These are phyloP conservation scores for Odocoileus hemionus DNA, from an alignment of 2,113 vertebrate species.

Conservation along the genomic window DNA sequence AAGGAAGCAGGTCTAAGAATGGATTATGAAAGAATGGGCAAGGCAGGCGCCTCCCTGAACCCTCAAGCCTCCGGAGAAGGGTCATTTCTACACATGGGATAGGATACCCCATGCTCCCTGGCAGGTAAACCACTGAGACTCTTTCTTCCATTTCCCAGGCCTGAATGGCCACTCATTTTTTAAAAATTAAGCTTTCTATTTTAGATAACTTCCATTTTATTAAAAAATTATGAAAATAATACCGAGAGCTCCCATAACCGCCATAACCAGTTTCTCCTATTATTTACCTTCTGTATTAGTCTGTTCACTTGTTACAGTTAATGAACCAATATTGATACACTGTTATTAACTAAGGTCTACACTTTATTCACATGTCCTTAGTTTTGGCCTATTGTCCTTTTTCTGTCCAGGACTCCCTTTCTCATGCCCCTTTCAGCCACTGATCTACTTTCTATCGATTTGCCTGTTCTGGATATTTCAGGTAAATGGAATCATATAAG, in stretches of 20 bases:
- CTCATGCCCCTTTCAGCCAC: neutral
- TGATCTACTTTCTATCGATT: neutral
- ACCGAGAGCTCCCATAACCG: neutral
- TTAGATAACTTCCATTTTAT: neutral
- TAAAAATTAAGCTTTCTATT: neutral
- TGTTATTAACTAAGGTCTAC: neutral
- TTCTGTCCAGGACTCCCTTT: neutral
- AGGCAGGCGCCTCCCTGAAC: neutral
- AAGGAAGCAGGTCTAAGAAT: conserved; percentile 17
- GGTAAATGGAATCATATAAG: neutral
- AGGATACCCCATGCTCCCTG: neutral
- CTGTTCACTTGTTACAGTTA: neutral
- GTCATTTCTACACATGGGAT: neutral
- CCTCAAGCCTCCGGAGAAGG: neutral
- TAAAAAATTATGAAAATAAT: neutral
- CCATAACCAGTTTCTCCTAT: neutral
- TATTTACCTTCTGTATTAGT: neutral
- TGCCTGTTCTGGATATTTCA: neutral
- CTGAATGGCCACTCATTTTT: neutral
- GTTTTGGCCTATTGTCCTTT: neutral
- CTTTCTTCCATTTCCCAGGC: neutral
- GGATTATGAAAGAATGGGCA: neutral
- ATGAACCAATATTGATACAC: neutral
- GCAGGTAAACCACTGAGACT: neutral
- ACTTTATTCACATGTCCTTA: neutral